Evolutionary conservation across 2,797 vertebrate species (phyloP), one percentile per base, ranked within the genome.

Genomic region (Sebastes ruberrimus): DNA sequence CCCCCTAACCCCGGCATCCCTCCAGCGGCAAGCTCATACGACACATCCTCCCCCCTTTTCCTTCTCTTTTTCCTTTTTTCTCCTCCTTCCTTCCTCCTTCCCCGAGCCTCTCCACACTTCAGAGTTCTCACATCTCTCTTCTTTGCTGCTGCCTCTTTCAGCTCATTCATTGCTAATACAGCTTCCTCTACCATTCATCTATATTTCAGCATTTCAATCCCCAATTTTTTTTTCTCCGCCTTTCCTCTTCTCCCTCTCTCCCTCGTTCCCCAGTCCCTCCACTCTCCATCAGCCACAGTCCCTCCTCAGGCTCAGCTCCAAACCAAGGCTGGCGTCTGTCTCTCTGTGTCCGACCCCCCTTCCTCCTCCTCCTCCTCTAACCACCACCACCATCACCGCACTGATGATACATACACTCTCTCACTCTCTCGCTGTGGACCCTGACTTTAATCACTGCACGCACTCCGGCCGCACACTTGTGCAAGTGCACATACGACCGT

Each of bases 291-390:
- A 91, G 89, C 93, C 93, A 86, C 92, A 93, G 89, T 89, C 90
- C 89, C 84, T 92, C 90, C 76, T 84, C 86, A 89, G 93, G 92
- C 90, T 89, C 86, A 78, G 88, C 85, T 94, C 94, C 93, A 95
- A 94, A 93, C 92, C 94, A 32, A 90, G 90, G 80, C 92, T 94
- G 95, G 92, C 92, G 93, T 95, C 93, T 94, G 94, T 93, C 92
- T 93, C 83, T 84, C 80, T 80, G 69, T 88, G 89, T 90, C 87
- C 55, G 80, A 87, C 86, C 91, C 86, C 88, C 78, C 81, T 76
- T 66, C 79, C 81, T 57, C 71, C 63, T 70, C 83, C 74, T 65
- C 83, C 71, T 86, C 80, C 73, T 83, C 75, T 74, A 85, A 87
- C 86, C 89, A 87, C 90, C 75, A 77, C 82, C 85, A 85, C 79